Evolutionary conservation across 2,797 vertebrate species (phyloP), one percentile per base, ranked within the genome.

Genomic region (Anguilla anguilla): DNA sequence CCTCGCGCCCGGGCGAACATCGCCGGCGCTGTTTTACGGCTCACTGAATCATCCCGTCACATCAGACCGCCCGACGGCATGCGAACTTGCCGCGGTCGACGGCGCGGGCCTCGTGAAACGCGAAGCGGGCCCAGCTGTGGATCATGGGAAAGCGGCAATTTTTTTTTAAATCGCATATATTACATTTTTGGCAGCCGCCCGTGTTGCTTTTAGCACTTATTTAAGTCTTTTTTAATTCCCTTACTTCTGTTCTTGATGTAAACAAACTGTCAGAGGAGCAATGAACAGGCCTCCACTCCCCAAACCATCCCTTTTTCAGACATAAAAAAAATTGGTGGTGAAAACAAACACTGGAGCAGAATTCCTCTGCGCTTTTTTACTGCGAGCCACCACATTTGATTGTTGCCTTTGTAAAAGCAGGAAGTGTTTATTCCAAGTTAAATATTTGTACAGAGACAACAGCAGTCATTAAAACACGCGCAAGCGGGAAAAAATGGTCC

Each of bases 361-460:
- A 77, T 39, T 77, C 72, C 72, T 35, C 19, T 17, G 31, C 31
- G 67, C 7, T 67, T 10, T 72, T 72, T 72, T 72, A 35, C 31
- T 39, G 15, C 35, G 28, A 43, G 31, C 13, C 31, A 77, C 72
- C 72, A 39, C 19, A 77, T 77, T 77, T 77, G 11, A 77, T 69
- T 83, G 51, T 55, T 83, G 31, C 13, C 77, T 31, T 57, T 59
- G 51, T 35, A 19, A 84, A 59, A 84, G 82, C 25, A 28, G 46
- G 72, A 25, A 39, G 43, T 79, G 86, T 88, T 89, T 67, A 67
- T 67, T 49, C n/a, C 3, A 46, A 46, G 85, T 86, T 89, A 83
- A 86, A 88, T 92, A 90, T 92, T 91, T 91, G 77, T 57, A 51
- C 87, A 85, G 91, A 88, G 81, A 64, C 53, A 25, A 57, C 31